These are phyloP conservation scores for Gallinago paraguaiae DNA, from an alignment of 2,113 vertebrate species.

Conservation along the genomic window DNA sequence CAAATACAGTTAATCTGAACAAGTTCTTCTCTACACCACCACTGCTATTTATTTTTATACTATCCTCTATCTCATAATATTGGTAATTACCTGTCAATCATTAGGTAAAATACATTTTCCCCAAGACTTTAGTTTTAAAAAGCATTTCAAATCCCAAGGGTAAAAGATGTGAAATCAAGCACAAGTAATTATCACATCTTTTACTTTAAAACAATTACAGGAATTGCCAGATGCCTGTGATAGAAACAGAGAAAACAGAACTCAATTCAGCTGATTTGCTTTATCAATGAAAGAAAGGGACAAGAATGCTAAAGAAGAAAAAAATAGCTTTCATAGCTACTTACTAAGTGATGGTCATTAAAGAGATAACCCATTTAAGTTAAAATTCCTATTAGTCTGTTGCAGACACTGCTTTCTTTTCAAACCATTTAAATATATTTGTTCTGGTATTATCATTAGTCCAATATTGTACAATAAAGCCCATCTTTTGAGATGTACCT, in stretches of 20 bases:
- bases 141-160: not conserved
- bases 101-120: not conserved
- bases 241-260: not conserved
- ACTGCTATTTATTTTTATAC: not conserved
- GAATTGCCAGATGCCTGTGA: not conserved
- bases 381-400: not conserved
- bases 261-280: not conserved
- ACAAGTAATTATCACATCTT: not conserved
- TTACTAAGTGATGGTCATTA: not conserved
- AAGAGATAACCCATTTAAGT: not conserved
- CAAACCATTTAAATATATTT: not conserved
- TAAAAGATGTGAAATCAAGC: not conserved
- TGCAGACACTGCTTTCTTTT: not conserved
- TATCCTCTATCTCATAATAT: not conserved
- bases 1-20: not conserved
- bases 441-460: not conserved
- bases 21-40: not conserved
- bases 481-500: not conserved
- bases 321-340: not conserved
- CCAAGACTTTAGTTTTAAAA: not conserved
- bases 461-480: not conserved
- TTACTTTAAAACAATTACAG: not conserved
- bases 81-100: not conserved
- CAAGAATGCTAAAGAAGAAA: not conserved
- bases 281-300: not conserved